phyloP scores from a whole-genome alignment of 2,888 invertebrate species.

The Papilio elwesi region DNA sequence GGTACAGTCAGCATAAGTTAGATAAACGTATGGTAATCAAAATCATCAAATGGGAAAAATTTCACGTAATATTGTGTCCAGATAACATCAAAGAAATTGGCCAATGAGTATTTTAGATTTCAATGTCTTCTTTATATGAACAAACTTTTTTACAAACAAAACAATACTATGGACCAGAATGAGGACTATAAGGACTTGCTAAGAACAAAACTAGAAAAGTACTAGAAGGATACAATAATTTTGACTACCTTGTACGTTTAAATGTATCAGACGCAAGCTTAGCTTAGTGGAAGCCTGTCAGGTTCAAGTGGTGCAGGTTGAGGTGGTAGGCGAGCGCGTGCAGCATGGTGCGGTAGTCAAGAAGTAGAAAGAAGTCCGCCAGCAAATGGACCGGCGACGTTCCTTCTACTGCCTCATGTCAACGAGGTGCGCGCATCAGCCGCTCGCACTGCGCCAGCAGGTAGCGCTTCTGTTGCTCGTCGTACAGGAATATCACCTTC shows the following conservation, averaged over 20 bases:
- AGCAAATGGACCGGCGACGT: slow-evolving; percentile 58
- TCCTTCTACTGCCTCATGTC: slow-evolving; percentile 79
- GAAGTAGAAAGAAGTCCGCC: slow-evolving; percentile 75
- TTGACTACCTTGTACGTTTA: slow-evolving; percentile 4
- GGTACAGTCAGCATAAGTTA: background rate
- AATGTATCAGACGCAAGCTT: no score
- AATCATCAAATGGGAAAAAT: background rate
- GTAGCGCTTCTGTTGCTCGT: slow-evolving; percentile 75
- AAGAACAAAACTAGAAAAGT: no score
- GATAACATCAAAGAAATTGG: no score
- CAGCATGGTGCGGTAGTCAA: slow-evolving; percentile 72
- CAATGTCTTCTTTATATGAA: no score
- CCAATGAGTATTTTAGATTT: no score
- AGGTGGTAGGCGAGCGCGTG: slow-evolving; percentile 71
- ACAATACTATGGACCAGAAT: no score
- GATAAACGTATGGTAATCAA: background rate
- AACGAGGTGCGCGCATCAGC: slow-evolving; percentile 69
- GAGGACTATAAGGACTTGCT: no score
- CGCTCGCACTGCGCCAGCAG: slow-evolving; percentile 73
- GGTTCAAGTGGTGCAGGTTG: slow-evolving; percentile 72
- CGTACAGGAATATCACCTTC: slow-evolving; percentile 82
- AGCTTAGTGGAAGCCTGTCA: slow-evolving; percentile 67
- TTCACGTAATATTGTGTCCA: background rate
- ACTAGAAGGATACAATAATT: background rate
- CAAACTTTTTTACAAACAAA: no score